These are phyloP conservation scores for Agrilus planipennis DNA, from an alignment of 1,140 invertebrate genomes.

Conservation along the genomic window DNA sequence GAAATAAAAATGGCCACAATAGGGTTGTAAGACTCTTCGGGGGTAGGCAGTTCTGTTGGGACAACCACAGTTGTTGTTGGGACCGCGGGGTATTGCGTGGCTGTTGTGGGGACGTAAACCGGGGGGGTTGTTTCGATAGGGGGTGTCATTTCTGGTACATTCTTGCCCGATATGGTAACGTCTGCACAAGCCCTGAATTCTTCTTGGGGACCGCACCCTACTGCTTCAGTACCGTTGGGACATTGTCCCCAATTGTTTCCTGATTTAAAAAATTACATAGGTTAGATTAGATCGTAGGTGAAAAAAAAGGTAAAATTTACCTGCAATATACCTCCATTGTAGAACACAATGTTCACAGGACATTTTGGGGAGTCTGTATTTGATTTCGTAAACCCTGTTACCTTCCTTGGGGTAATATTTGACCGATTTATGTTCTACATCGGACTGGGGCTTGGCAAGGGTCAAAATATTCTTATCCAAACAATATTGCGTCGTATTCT, in stretches of 20 bases:
- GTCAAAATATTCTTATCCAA: slow-evolving; percentile 58
- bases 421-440: slow-evolving; percentile 31
- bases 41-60: slow-evolving; percentile 7
- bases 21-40: slow-evolving; percentile 23
- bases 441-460: slow-evolving; percentile 32
- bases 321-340: slow-evolving; percentile 72
- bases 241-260: slow-evolving; percentile 66
- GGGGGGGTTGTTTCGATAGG: slow-evolving; percentile 8
- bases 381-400: slow-evolving; percentile 63
- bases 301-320: slow-evolving; percentile 21
- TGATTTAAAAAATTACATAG: slow-evolving; percentile 12
- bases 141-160: slow-evolving; percentile 7
- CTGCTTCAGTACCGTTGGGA: slow-evolving; percentile 53
- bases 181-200: slow-evolving; percentile 80
- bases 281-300: not conserved
- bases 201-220: slow-evolving; percentile 77
- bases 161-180: slow-evolving; percentile 50
- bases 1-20: slow-evolving; percentile 24
- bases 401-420: slow-evolving; percentile 66
- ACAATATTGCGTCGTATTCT: slow-evolving; percentile 58
- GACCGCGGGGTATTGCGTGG: slow-evolving; percentile 2
- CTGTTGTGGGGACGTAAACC: too few species aligned
- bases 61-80: slow-evolving; percentile 3
- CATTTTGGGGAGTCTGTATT: slow-evolving; percentile 35
- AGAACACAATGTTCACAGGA: slow-evolving; percentile 67